These are phyloP conservation scores for Cherax destructor DNA, from an alignment of 1,140 invertebrate species.

Conservation along the genomic window DNA sequence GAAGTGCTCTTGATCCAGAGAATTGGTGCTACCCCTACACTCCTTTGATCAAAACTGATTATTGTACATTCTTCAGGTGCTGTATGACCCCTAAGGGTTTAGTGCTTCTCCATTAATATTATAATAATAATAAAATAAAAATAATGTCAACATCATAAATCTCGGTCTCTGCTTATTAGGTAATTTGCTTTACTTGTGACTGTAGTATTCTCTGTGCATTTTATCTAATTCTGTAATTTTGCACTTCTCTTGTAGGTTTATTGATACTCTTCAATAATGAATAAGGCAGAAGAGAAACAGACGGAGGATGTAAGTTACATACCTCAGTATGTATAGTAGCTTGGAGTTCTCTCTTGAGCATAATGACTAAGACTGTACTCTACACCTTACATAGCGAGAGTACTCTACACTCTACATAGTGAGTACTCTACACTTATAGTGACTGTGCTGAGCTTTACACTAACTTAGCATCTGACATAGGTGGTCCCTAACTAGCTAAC, in stretches of 20 bases:
- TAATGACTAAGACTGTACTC: background rate
- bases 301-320: slow-evolving; percentile 27
- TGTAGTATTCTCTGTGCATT: background rate
- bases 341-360: background rate
- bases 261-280: slow-evolving; percentile 34
- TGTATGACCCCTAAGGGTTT: too few relatives aligned
- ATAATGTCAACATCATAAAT: background rate
- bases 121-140: too few relatives aligned
- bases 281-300: slow-evolving; percentile 9
- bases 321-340: background rate
- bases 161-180: background rate
- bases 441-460: too few relatives aligned
- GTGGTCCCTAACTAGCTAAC: too few relatives aligned
- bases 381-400: background rate
- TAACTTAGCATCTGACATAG: too few relatives aligned
- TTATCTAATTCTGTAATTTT: slow-evolving; percentile 28
- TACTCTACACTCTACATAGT: too few relatives aligned
- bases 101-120: too few relatives aligned
- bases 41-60: too few relatives aligned
- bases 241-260: slow-evolving; percentile 34
- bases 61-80: too few relatives aligned
- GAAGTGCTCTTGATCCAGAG: too few relatives aligned
- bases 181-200: background rate
- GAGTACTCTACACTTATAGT: too few relatives aligned
- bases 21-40: too few relatives aligned